These are phyloP conservation scores for Pardosa pseudoannulata DNA, from an alignment of 2,888 invertebrate genomes.

Conservation along the genomic window DNA sequence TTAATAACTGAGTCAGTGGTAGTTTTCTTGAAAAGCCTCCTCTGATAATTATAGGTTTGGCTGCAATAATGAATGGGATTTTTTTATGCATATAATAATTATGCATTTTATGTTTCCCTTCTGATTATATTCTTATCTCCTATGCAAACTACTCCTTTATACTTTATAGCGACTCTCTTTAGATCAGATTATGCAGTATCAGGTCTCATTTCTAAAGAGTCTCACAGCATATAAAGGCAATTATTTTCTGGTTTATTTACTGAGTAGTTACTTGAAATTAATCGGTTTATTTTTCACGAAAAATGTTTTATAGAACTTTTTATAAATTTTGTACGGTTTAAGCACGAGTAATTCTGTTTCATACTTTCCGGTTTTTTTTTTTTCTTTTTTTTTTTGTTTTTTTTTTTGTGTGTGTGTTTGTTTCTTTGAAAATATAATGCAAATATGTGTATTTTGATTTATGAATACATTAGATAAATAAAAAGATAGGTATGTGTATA, in stretches of 20 bases:
- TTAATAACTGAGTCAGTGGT: slow-evolving; percentile 29
- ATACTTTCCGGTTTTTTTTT: no score
- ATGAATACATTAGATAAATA: no score
- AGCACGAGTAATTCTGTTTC: no score
- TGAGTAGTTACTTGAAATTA: neutral
- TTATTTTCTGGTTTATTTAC: neutral
- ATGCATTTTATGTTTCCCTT: slow-evolving; percentile 37
- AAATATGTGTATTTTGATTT: no score
- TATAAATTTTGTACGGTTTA: no score
- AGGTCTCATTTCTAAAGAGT: neutral
- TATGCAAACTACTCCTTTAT: slow-evolving; percentile 15
- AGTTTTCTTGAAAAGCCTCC: slow-evolving; percentile 16
- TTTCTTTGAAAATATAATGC: no score
- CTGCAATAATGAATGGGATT: slow-evolving; percentile 51
- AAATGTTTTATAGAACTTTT: no score
- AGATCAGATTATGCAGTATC: neutral
- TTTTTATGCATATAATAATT: slow-evolving; percentile 42
- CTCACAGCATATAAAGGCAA: neutral
- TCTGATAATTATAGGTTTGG: slow-evolving; percentile 46
- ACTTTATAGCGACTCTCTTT: neutral
- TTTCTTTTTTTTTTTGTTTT: no score
- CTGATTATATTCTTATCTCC: slow-evolving; percentile 46
- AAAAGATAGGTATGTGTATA: no score
- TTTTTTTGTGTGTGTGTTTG: no score
- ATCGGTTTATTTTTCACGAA: neutral